Conservation (phyloP, 2,888 invertebrate genomes). For the Tanaodytes sp. region DNA sequence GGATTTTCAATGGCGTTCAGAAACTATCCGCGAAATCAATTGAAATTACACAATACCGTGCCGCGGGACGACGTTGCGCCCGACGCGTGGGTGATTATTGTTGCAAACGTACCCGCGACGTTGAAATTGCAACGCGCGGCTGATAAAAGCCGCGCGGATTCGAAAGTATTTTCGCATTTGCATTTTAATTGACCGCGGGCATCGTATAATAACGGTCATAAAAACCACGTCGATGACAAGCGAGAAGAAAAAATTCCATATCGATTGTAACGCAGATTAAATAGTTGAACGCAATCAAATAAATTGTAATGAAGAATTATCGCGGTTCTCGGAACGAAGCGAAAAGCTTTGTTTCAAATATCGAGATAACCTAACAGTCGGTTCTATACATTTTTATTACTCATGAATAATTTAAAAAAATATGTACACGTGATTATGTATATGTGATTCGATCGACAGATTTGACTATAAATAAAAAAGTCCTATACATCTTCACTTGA, state of each 20-base stretch:
- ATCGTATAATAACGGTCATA: constrained; percentile 20
- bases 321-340: constrained; percentile 18
- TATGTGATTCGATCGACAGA: too few species aligned
- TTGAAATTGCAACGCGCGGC: constrained; percentile 21
- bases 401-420: too few species aligned
- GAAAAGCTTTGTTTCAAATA: too few species aligned
- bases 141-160: constrained; percentile 37
- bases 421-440: too few species aligned
- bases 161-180: constrained; percentile 34
- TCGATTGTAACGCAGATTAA: constrained; percentile 31
- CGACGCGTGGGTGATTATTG: constrained; percentile 38
- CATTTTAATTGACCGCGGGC: constrained; percentile 34
- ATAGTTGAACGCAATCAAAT: constrained; percentile 9
- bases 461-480: too few species aligned
- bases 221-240: constrained; percentile 30
- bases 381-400: too few species aligned
- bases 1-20: constrained; percentile 34
- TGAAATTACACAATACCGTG: constrained; percentile 18
- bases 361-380: too few species aligned
- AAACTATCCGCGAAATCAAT: constrained; percentile 22
- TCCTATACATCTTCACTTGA: too few species aligned
- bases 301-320: constrained; percentile 7
- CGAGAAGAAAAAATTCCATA: constrained; percentile 20
- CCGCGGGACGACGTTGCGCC: constrained; percentile 14
- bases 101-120: constrained; percentile 28